Conservation (phyloP, 2,797 vertebrate genomes). For the Arnoldichthys spilopterus region DNA sequence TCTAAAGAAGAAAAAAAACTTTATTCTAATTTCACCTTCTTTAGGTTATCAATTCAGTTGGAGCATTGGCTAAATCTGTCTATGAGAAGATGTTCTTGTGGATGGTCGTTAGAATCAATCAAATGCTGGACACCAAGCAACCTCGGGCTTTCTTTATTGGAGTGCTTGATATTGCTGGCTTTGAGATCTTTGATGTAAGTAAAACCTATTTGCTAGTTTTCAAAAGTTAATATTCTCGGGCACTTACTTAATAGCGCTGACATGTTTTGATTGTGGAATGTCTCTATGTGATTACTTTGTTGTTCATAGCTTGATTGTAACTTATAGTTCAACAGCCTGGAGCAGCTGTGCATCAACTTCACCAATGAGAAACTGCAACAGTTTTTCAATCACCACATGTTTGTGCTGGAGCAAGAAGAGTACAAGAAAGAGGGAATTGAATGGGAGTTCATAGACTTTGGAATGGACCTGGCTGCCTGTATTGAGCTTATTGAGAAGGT, state of each 20-base stretch:
- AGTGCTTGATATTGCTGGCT: conserved; percentile 85
- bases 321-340: conserved; percentile 70
- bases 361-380: conserved; percentile 81
- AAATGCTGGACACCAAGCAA: conserved; percentile 85
- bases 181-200: conserved; percentile 86
- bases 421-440: conserved; percentile 80
- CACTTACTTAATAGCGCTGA: neutral
- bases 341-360: conserved; percentile 82
- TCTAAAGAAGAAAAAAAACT: neutral
- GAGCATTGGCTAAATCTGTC: conserved; percentile 82
- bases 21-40: neutral
- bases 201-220: neutral
- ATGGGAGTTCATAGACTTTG: conserved; percentile 64
- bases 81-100: conserved; percentile 87
- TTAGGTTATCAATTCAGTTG: conserved; percentile 74
- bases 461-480: conserved; percentile 63
- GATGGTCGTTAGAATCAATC: conserved; percentile 87
- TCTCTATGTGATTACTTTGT: neutral
- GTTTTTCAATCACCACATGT: conserved; percentile 80
- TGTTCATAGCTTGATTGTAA: neutral
- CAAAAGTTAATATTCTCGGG: neutral
- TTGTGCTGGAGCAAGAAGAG: conserved; percentile 80
- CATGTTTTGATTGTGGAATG: too few relatives aligned
- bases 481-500: conserved; percentile 69
- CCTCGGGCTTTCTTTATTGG: conserved; percentile 82